Evolutionary conservation across 2,888 invertebrate species (phyloP).

Genomic region (Leptopilina syphax): DNA sequence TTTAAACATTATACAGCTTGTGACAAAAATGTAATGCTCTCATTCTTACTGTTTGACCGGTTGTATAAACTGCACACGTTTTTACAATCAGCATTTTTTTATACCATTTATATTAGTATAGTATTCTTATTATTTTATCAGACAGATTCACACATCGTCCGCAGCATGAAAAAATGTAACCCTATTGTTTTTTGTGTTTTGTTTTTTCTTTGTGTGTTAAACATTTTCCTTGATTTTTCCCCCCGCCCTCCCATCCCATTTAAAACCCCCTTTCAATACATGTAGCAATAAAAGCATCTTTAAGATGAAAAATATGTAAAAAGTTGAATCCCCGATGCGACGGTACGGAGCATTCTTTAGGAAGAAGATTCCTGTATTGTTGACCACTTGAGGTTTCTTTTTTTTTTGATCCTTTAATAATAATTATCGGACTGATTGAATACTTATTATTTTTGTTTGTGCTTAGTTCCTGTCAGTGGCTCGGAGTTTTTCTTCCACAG

Average conservation of each 20-base stretch:
- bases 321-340: constrained; percentile 69
- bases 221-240: constrained; percentile 55
- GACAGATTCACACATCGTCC: constrained; percentile 73
- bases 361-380: constrained; percentile 69
- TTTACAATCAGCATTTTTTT: constrained; percentile 72
- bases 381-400: constrained; percentile 59
- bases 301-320: constrained; percentile 75
- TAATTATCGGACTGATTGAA: constrained; percentile 65
- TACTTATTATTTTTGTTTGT: constrained; percentile 60
- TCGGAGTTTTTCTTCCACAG: constrained; percentile 95
- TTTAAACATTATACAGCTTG: constrained; percentile 74
- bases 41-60: constrained; percentile 69
- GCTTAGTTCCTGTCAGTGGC: constrained; percentile 93
- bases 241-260: constrained; percentile 50
- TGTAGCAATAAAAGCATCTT: constrained; percentile 69
- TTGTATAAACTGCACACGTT: constrained; percentile 70
- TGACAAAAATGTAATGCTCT: constrained; percentile 72
- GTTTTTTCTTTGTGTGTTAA: constrained; percentile 60
- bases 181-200: constrained; percentile 59
- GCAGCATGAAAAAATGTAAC: constrained; percentile 70
- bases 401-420: constrained; percentile 61
- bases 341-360: constrained; percentile 68
- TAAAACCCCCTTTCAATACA: constrained; percentile 60
- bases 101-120: constrained; percentile 74
- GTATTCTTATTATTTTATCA: constrained; percentile 74